Percentiles rank a stretch among this genome's conserved stretches.
These are phyloP conservation scores for Lysandra coridon DNA, from an alignment of 2,888 invertebrate genomes.

Conservation along the genomic window DNA sequence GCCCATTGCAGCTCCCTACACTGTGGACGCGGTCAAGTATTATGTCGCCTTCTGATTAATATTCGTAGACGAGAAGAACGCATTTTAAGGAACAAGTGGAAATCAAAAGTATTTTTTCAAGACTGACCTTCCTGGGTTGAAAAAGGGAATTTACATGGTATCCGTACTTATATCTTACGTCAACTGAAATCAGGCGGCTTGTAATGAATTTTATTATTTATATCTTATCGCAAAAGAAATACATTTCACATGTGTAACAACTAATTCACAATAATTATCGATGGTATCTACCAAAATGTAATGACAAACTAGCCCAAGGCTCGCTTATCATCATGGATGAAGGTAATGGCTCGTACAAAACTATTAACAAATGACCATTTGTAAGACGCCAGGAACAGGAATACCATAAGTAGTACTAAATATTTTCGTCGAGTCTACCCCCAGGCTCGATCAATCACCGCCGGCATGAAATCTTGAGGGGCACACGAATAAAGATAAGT, in stretches of 20 bases:
- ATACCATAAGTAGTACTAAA: slow-evolving; percentile 34
- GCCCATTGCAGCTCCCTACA: slow-evolving; percentile 50
- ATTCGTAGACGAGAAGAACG: background rate
- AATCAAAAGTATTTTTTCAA: background rate
- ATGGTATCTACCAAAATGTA: background rate
- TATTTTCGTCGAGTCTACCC: slow-evolving; percentile 40
- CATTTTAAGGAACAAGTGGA: background rate
- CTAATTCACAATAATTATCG: background rate
- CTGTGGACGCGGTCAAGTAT: slow-evolving; percentile 52
- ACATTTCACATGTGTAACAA: background rate
- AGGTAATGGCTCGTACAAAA: background rate
- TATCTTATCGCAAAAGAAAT: background rate
- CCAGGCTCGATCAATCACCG: slow-evolving; percentile 70
- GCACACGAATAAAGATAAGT: slow-evolving; percentile 80
- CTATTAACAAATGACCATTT: slow-evolving; percentile 9
- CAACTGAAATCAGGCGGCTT: too few species aligned
- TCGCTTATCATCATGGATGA: background rate
- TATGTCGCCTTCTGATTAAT: slow-evolving; percentile 28
- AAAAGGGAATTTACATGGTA: background rate
- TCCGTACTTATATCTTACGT: too few species aligned
- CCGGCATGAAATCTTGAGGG: slow-evolving; percentile 74
- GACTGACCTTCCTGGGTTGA: background rate
- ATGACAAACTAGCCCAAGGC: background rate
- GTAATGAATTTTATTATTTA: too few species aligned
- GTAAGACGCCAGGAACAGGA: slow-evolving; percentile 8